These are phyloP conservation scores for Sapayoa aenigma DNA, from an alignment of 2,113 vertebrate genomes.

Conservation along the genomic window DNA sequence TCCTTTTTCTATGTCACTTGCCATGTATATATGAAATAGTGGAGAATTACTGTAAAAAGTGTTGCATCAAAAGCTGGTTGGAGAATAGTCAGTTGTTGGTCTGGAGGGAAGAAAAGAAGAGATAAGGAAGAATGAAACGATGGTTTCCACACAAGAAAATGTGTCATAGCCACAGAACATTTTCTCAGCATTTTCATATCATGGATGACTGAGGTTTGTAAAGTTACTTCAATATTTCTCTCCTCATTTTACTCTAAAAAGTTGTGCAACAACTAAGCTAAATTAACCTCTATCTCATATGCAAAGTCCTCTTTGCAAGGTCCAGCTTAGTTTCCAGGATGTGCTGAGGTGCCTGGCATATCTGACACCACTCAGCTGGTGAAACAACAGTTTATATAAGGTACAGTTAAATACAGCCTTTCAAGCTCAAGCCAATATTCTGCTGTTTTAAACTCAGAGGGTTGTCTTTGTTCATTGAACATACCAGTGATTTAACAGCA, in stretches of 20 bases:
- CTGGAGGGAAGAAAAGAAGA: neutral
- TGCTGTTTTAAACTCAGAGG: neutral
- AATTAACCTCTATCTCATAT: neutral
- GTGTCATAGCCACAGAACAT: neutral
- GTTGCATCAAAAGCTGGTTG: neutral
- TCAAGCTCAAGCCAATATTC: neutral
- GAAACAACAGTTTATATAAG: conserved; percentile 7
- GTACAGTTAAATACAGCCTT: conserved; percentile 4
- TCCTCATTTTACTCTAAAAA: neutral
- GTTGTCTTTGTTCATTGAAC: neutral
- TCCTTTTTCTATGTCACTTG: neutral
- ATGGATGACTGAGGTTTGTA: neutral
- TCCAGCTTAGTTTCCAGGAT: neutral
- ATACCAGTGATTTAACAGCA: conserved; percentile 17
- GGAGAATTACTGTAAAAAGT: neutral
- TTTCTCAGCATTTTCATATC: neutral
- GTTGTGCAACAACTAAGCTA: neutral
- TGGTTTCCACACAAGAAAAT: neutral
- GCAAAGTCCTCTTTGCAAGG: neutral
- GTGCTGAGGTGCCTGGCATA: neutral
- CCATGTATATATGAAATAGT: neutral
- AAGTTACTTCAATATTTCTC: neutral
- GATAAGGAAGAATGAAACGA: neutral
- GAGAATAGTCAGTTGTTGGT: neutral
- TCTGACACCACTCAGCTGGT: neutral